A percentile compares a stretch with the other conserved stretches of the same genome.
Conservation (phyloP, 1,140 invertebrate species). For the Ditylenchus dipsaci region DNA sequence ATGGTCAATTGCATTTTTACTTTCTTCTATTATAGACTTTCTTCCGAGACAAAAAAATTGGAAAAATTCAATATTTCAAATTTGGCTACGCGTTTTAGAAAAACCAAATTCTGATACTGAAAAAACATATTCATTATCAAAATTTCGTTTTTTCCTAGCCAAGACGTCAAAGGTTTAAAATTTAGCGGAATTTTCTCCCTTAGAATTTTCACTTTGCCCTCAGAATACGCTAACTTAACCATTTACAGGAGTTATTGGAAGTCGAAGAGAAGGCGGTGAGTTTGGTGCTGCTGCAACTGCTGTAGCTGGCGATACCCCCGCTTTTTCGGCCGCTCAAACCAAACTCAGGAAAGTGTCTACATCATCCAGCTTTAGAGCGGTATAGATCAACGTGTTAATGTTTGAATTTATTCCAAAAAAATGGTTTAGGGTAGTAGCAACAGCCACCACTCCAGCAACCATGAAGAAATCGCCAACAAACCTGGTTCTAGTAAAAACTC, state of each 20-base stretch:
- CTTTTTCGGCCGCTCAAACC: not conserved
- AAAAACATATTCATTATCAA: too few species aligned
- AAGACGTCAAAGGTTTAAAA: too few species aligned
- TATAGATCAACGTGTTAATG: not conserved
- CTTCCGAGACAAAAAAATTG: too few species aligned
- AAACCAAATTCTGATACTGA: too few species aligned
- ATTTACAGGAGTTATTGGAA: not conserved
- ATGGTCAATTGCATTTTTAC: too few species aligned
- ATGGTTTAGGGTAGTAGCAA: slow-evolving; percentile 1
- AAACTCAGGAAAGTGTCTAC: not conserved
- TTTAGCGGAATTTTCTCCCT: too few species aligned
- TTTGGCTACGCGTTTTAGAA: too few species aligned
- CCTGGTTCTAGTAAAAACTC: not conserved
- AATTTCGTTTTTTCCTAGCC: too few species aligned
- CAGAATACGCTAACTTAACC: not conserved
- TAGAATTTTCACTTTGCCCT: too few species aligned
- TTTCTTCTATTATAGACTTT: too few species aligned
- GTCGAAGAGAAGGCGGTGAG: not conserved
- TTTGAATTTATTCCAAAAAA: not conserved
- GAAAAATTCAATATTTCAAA: too few species aligned
- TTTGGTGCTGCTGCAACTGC: not conserved
- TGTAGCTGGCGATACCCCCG: not conserved
- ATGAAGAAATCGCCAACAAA: not conserved
- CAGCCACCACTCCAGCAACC: not conserved
- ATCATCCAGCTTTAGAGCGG: not conserved